Evolutionary conservation across 2,888 invertebrate genomes (phyloP).

Genomic region (Troglohyphantes excavatus): DNA sequence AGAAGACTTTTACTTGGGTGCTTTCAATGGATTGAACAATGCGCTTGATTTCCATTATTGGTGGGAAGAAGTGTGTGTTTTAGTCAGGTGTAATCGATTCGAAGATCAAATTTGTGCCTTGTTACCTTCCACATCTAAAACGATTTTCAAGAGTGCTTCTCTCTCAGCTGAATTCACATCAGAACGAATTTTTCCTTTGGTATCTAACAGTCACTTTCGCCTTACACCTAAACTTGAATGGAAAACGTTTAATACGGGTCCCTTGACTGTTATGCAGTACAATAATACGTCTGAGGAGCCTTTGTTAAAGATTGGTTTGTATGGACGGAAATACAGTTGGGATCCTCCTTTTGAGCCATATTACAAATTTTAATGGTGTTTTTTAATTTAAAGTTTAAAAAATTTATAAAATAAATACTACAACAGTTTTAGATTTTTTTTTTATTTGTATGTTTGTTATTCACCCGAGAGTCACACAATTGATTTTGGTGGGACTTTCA

Average conservation of each 20-base stretch:
- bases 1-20: conserved; percentile 54
- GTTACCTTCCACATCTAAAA: conserved; percentile 21
- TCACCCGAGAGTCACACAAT: too few species aligned
- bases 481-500: too few species aligned
- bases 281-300: conserved; percentile 13
- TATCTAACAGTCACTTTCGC: conserved; percentile 26
- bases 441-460: too few species aligned
- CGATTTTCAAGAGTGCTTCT: conserved; percentile 30
- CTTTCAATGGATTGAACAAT: conserved; percentile 44
- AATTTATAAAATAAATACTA: too few species aligned
- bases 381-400: too few species aligned
- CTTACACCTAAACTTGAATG: conserved; percentile 39
- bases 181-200: conserved; percentile 28
- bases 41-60: conserved; percentile 17
- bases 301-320: conserved; percentile 49
- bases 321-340: conserved; percentile 31
- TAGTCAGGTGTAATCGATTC: conserved; percentile 41
- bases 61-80: conserved; percentile 53
- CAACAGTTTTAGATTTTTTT: too few species aligned
- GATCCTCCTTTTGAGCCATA: conserved; percentile 47
- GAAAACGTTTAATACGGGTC: not conserved
- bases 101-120: conserved; percentile 27
- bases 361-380: too few species aligned
- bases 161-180: conserved; percentile 14
- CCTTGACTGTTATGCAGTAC: conserved; percentile 5